Conservation (phyloP, 2,888 invertebrate species). For the Nowickia ferox region DNA sequence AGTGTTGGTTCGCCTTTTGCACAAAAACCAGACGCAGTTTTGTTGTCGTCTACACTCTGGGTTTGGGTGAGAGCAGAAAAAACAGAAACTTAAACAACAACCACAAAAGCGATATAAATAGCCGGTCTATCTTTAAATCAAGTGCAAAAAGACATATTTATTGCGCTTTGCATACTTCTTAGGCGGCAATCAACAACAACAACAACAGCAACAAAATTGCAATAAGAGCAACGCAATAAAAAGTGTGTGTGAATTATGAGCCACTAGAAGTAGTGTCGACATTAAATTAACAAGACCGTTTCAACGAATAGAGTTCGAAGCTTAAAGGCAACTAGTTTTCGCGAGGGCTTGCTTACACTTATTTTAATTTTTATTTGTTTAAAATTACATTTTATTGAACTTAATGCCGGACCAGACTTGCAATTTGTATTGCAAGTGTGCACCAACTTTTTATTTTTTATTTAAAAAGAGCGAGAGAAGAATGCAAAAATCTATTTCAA, state of each 20-base stretch:
- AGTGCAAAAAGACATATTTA: constrained; percentile 83
- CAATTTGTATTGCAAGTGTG: no score
- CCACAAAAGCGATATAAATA: constrained; percentile 69
- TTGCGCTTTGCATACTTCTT: constrained; percentile 78
- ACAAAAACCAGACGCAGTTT: constrained; percentile 44
- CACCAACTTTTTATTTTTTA: no score
- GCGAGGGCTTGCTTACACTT: background rate
- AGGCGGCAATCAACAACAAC: constrained; percentile 66
- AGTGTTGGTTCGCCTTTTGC: constrained; percentile 24
- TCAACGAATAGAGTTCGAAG: background rate
- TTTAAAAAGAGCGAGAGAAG: no score
- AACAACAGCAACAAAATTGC: constrained; percentile 53
- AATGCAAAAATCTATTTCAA: no score
- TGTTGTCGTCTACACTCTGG: constrained; percentile 2
- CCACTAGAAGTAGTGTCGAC: constrained; percentile 71
- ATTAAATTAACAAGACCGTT: constrained; percentile 49
- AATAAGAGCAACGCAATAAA: constrained; percentile 70
- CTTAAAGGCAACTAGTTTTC: background rate
- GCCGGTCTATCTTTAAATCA: constrained; percentile 79
- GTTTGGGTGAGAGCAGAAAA: constrained; percentile 26
- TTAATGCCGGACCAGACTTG: no score
- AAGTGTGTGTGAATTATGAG: constrained; percentile 72
- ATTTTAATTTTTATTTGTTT: background rate
- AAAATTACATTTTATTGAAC: background rate
- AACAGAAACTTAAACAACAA: constrained; percentile 13